A percentile compares a stretch with the other conserved stretches of the same genome.
These are phyloP conservation scores for Callocephalon fimbriatum DNA, from an alignment of 2,113 vertebrate species.

Conservation along the genomic window DNA sequence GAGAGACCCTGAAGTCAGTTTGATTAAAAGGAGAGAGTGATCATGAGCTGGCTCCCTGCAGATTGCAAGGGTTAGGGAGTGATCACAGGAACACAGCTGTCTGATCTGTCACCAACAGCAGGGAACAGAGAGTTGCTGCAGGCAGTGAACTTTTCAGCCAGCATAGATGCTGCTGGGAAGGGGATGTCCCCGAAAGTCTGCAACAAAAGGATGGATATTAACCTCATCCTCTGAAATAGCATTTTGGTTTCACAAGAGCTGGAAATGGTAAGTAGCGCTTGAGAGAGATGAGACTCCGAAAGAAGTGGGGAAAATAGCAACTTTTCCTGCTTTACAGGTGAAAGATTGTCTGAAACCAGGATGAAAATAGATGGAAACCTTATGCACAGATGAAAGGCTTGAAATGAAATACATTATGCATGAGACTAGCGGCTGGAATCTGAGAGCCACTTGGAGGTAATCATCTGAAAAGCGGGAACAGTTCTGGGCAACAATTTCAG, in stretches of 20 bases:
- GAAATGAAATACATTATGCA: conserved; percentile 75
- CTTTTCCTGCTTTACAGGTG: conserved; percentile 2
- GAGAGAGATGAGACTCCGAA: background rate
- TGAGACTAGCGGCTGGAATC: conserved; percentile 66
- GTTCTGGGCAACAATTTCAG: conserved; percentile 3
- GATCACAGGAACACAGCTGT: background rate
- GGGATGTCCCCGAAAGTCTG: background rate
- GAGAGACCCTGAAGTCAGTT: background rate
- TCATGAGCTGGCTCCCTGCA: background rate
- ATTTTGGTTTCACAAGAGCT: background rate
- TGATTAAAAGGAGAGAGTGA: background rate
- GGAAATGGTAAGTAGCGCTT: background rate
- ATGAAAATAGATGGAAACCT: conserved; percentile 59
- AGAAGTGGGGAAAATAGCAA: background rate
- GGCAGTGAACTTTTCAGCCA: background rate
- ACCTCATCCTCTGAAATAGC: background rate
- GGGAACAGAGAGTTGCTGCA: background rate
- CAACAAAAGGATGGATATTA: background rate
- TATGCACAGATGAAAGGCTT: conserved; percentile 53
- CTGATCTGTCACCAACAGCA: background rate
- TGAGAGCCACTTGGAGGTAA: conserved; percentile 62
- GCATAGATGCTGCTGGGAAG: background rate
- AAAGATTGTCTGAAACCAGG: background rate
- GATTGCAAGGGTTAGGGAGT: background rate
- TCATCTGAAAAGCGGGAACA: conserved; percentile 39